Percentiles rank a stretch among this genome's conserved stretches.
Evolutionary conservation across 2,113 vertebrate species (phyloP).

Genomic region (Pygoscelis antarcticus): DNA sequence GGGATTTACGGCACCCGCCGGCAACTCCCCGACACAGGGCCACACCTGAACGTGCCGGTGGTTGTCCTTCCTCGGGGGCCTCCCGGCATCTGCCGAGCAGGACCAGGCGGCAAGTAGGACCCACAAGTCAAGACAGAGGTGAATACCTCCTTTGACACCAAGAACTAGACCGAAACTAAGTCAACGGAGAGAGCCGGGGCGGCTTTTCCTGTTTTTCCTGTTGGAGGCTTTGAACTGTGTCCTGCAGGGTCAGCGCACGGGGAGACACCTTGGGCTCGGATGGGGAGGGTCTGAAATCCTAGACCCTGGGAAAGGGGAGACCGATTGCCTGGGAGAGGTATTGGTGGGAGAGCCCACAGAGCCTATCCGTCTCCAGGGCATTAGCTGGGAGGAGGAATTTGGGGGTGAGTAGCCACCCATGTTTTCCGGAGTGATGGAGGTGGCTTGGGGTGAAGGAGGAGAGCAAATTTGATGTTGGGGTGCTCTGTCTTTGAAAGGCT

Average conservation of each 20-base stretch:
- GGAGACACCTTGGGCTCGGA: slow-evolving; percentile 44
- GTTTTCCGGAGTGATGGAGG: not conserved
- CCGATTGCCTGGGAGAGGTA: not conserved
- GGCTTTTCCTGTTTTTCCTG: slow-evolving; percentile 75
- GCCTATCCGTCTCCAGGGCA: not conserved
- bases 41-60: not conserved
- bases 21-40: not conserved
- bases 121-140: not conserved
- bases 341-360: not conserved
- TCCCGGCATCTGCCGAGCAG: not conserved
- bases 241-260: slow-evolving; percentile 43
- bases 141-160: slow-evolving; percentile 68
- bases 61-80: not conserved
- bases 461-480: not conserved
- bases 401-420: not conserved
- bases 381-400: not conserved
- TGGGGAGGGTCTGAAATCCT: slow-evolving; percentile 57
- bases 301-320: slow-evolving; percentile 51
- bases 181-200: slow-evolving; percentile 1
- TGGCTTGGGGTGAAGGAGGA: not conserved
- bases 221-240: slow-evolving; percentile 68
- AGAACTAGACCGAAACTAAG: slow-evolving; percentile 71
- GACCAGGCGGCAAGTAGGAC: not conserved
- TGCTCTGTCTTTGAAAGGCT: not conserved
- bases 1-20: not conserved